Percentiles rank a stretch among this genome's conserved stretches.
phyloP scores from a whole-genome alignment of 2,797 vertebrate genomes.

The Alectoris magna region DNA sequence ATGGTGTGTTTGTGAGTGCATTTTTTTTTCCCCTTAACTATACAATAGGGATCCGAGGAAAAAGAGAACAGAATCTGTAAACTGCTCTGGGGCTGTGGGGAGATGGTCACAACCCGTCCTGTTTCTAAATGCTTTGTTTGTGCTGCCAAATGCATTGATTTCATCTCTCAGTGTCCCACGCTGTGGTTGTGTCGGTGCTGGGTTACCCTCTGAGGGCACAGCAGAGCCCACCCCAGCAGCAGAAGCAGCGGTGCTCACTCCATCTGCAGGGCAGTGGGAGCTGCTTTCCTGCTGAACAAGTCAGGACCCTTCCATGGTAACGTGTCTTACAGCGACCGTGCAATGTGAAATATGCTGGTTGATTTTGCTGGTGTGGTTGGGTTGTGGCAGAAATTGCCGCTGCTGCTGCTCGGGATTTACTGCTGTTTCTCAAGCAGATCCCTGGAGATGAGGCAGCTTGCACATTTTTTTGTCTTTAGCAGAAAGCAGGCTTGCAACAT shows the following conservation, averaged over 20 bases:
- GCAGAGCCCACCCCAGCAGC: fast-evolving
- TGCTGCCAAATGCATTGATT: constrained; percentile 4
- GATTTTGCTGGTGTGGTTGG: neutral
- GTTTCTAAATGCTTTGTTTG: neutral
- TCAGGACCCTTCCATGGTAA: neutral
- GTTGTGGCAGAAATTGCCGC: neutral
- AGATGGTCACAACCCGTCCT: neutral
- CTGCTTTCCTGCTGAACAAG: neutral
- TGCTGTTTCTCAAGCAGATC: neutral
- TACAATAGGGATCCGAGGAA: neutral
- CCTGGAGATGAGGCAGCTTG: neutral
- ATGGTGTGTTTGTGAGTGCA: neutral
- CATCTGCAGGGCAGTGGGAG: neutral
- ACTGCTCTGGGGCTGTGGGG: neutral
- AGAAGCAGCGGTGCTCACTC: fast-evolving
- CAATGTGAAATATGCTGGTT: fast-evolving
- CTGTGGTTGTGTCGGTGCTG: neutral
- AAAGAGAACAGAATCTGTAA: constrained; percentile 12
- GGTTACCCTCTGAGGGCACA: neutral
- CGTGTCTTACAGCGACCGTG: fast-evolving
- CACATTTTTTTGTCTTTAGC: neutral
- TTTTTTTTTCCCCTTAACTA: neutral
- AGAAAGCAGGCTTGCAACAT: neutral
- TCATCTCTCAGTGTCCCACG: neutral
- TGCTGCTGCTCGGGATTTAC: neutral